Evolutionary conservation across 2,888 invertebrate species (phyloP), one percentile per base, ranked within the genome.

Genomic region (Volucella inflata): DNA sequence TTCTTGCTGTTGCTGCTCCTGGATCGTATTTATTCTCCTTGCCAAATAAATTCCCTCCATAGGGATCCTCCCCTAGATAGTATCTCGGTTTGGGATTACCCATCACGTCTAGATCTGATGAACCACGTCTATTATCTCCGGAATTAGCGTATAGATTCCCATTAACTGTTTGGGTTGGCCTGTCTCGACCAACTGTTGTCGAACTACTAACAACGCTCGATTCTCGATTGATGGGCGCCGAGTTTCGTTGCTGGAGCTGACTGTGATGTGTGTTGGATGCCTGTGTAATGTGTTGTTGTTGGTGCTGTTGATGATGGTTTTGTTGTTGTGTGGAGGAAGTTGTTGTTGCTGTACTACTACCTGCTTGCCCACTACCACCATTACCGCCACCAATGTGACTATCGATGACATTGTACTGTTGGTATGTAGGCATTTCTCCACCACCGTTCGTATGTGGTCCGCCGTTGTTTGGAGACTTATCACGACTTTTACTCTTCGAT

Each of bases 51-150:
- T 95, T 96, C 30, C 95, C 95, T 76, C 95, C 96, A 91, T 96
- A 97, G 38, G 97, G 97, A 93, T 97, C 97, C 93, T 97, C 97
- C 48, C 97, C 97, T 88, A 97, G 94, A 92, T 97, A 97, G 93
- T 97, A 97, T 88, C 95, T 94, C 90, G 96, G 96, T 87, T 95
- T 94, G 11, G 95, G 95, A 87, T 92, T 93, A n/a, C 91, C 90
- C 38, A 92, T 89, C 51, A 89, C 88, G 76, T 90, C 90, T 6
- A 88, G 79, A 83, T 90, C 90, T 4, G 89, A 89, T 68, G 89
- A 89, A 64, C 89, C 89, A 64, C 89, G 88, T 81, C 87, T 79
- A 71, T 88, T 55, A 36, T 87, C 79, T 14, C 60, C 70, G 11
- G 76, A 74, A 76, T 80, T 87, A 11, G 62, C 55, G 67, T 76